Evolutionary conservation across 2,113 vertebrate genomes (phyloP).

Genomic region (Trematomus loennbergii): DNA sequence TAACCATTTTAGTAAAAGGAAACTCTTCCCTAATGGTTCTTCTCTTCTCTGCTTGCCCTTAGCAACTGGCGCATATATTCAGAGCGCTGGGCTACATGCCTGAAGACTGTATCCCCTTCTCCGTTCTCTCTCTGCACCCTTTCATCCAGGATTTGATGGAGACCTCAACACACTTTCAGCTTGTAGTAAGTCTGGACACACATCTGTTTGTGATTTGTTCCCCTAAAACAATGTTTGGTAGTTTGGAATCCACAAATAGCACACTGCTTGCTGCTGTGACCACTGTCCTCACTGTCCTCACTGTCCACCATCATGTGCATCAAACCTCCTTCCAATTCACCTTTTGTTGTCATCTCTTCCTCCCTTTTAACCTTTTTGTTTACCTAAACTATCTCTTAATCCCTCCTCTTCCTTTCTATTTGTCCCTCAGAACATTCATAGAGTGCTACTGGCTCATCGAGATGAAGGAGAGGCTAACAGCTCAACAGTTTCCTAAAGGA

Average conservation of each 20-base stretch:
- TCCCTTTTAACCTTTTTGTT: not conserved
- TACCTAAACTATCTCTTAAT: not conserved
- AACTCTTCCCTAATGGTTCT: not conserved
- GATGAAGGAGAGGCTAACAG: conserved; percentile 31
- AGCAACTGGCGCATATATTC: conserved; percentile 82
- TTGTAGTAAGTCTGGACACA: conserved; percentile 84
- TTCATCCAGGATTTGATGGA: conserved; percentile 86
- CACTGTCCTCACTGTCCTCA: not conserved
- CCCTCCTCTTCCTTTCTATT: not conserved
- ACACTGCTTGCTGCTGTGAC: not conserved
- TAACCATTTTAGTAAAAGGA: not conserved
- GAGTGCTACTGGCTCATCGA: conserved; percentile 45
- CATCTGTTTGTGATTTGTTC: not conserved
- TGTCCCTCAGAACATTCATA: conserved; percentile 72
- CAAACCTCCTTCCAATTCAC: not conserved
- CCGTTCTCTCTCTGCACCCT: conserved; percentile 86
- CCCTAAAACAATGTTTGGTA: not conserved
- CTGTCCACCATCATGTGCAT: not conserved
- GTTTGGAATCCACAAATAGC: not conserved
- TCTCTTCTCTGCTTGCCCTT: conserved; percentile 21
- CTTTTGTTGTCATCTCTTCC: not conserved
- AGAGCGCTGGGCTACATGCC: conserved; percentile 81
- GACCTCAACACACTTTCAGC: conserved; percentile 79
- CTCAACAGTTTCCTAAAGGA: conserved; percentile 25
- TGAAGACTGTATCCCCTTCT: conserved; percentile 80